phyloP scores from a whole-genome alignment of 2,888 invertebrate species.

The Encarsia formosa region DNA sequence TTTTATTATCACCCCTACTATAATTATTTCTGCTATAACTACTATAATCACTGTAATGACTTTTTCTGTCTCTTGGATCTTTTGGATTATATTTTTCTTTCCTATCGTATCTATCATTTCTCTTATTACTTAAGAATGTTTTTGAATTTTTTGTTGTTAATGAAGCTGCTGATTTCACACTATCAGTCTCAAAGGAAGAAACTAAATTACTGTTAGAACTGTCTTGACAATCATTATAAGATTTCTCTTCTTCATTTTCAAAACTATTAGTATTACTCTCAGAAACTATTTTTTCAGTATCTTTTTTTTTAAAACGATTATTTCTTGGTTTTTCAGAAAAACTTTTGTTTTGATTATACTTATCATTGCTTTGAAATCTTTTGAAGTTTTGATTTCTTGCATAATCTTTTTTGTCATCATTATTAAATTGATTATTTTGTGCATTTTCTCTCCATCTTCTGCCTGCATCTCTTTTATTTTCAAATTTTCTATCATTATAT shows the following conservation, averaged over 20 bases:
- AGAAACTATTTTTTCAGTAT: conserved; percentile 7
- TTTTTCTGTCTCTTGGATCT: conserved; percentile 33
- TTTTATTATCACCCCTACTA: conserved; percentile 24
- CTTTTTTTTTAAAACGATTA: conserved; percentile 12
- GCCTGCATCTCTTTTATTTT: conserved; percentile 27
- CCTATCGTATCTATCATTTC: conserved; percentile 12
- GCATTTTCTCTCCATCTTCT: conserved; percentile 25
- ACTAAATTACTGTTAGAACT: conserved; percentile 13
- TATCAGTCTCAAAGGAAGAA: conserved; percentile 21
- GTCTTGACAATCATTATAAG: conserved; percentile 12
- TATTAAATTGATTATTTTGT: conserved; percentile 28
- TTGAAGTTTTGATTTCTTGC: conserved; percentile 30
- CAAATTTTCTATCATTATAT: conserved; percentile 29
- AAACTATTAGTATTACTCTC: conserved; percentile 11
- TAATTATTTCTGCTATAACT: conserved; percentile 31
- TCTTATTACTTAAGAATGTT: conserved; percentile 24
- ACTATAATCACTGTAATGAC: conserved; percentile 33
- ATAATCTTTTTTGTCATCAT: conserved; percentile 28
- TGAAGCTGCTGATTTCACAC: conserved; percentile 3
- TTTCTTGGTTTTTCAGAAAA: conserved; percentile 14
- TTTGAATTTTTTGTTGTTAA: conserved; percentile 24
- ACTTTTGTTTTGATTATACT: conserved; percentile 29
- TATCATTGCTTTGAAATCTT: conserved; percentile 37
- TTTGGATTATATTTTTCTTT: conserved; percentile 14
- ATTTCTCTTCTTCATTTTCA: conserved; percentile 13